phyloP scores from a whole-genome alignment of 2,888 invertebrate genomes.

The Silvanus unidentatus region DNA sequence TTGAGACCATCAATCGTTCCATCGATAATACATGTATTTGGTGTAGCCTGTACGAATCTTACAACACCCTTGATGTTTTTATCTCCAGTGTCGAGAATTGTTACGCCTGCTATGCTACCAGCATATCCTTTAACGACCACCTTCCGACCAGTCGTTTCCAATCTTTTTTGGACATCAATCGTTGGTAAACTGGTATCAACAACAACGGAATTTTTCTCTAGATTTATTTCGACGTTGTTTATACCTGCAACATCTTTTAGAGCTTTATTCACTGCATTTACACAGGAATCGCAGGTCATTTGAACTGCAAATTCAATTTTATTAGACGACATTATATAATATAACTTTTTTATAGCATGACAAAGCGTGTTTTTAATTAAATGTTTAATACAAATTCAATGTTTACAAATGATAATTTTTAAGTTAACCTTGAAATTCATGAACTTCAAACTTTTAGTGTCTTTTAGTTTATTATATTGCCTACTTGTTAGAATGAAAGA shows the following conservation, averaged over 20 bases:
- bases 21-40: conserved; percentile 64
- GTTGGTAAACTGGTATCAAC: conserved; percentile 63
- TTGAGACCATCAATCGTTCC: conserved; percentile 76
- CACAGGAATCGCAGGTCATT: conserved; percentile 55
- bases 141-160: conserved; percentile 57
- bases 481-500: too few species aligned
- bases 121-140: conserved; percentile 79
- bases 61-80: conserved; percentile 63
- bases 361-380: conserved; percentile 2
- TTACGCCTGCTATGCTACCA: conserved; percentile 64
- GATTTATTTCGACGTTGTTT: conserved; percentile 49
- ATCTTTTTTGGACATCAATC: conserved; percentile 49
- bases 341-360: background rate
- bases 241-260: conserved; percentile 48
- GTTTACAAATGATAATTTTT: too few species aligned
- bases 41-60: conserved; percentile 61
- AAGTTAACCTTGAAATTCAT: too few species aligned
- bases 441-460: too few species aligned
- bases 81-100: conserved; percentile 56
- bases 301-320: conserved; percentile 64
- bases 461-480: too few species aligned
- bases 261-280: conserved; percentile 46
- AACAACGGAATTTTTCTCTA: conserved; percentile 61
- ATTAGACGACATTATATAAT: conserved; percentile 33
- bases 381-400: background rate